Evolutionary conservation across 2,113 vertebrate species (phyloP).

Genomic region (Rana temporaria): DNA sequence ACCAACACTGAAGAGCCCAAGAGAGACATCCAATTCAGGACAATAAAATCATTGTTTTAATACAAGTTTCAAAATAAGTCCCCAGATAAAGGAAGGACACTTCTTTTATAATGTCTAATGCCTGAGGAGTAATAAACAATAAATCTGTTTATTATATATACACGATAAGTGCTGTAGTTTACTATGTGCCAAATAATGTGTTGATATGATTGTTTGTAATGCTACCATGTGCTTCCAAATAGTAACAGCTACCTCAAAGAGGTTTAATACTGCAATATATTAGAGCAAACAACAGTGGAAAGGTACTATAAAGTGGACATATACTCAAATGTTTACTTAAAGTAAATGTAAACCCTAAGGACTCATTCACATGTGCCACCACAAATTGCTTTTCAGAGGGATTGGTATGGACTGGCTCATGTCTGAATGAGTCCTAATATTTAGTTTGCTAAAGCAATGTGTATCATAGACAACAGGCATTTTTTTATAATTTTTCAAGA

Average conservation of each 20-base stretch:
- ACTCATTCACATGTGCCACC: too few relatives aligned
- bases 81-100: background rate
- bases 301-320: background rate
- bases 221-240: background rate
- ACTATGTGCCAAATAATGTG: background rate
- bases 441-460: too few relatives aligned
- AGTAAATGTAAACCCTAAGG: too few relatives aligned
- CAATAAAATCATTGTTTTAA: conserved; percentile 1
- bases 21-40: background rate
- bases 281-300: background rate
- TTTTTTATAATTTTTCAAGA: too few relatives aligned
- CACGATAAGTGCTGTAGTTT: background rate
- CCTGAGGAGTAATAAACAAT: background rate
- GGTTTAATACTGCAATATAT: background rate
- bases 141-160: background rate
- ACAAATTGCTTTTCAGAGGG: too few relatives aligned
- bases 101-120: background rate
- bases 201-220: background rate
- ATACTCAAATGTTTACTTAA: too few relatives aligned
- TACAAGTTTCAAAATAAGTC: background rate
- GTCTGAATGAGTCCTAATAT: too few relatives aligned
- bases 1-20: background rate
- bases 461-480: too few relatives aligned
- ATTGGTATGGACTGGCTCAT: too few relatives aligned
- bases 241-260: background rate